Conservation (phyloP, 2,888 invertebrate species). For the Drosophila histrio region DNA sequence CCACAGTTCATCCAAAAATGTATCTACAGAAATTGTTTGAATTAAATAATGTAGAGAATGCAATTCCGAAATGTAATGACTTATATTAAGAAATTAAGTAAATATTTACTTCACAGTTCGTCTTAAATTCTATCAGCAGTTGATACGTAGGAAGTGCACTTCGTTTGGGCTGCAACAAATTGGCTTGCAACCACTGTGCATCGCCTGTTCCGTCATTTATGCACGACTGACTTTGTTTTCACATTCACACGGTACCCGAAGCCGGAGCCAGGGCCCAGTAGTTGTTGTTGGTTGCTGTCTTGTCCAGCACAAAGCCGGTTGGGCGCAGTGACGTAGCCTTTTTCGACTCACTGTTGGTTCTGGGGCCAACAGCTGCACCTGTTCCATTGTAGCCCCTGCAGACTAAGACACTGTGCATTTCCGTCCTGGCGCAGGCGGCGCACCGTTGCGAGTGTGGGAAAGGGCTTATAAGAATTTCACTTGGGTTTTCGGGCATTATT, state of each 20-base stretch:
- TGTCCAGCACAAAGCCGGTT: conserved; percentile 61
- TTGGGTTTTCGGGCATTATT: conserved; percentile 67
- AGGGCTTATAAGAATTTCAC: conserved; percentile 79
- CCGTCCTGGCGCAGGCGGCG: conserved; percentile 74
- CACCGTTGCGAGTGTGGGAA: conserved; percentile 76
- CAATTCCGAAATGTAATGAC: not conserved
- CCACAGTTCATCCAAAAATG: no score
- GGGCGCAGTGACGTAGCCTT: conserved; percentile 66
- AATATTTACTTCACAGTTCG: not conserved
- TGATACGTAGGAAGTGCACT: conserved; percentile 12
- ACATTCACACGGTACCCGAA: conserved; percentile 78
- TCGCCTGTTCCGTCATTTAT: conserved; percentile 74
- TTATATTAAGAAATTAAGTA: not conserved
- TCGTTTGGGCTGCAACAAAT: not conserved
- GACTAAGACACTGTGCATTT: conserved; percentile 75
- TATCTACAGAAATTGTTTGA: no score
- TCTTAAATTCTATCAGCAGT: not conserved
- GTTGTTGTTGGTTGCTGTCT: conserved; percentile 53
- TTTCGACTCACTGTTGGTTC: conserved; percentile 9
- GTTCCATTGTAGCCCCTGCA: conserved; percentile 54
- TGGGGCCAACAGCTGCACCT: conserved; percentile 64
- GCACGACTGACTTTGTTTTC: conserved; percentile 80
- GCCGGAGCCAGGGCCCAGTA: conserved; percentile 63
- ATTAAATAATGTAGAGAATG: no score
- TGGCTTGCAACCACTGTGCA: conserved; percentile 54